A percentile compares a stretch with the other conserved stretches of the same genome.
phyloP scores from a whole-genome alignment of 2,888 invertebrate genomes.

The Acholoe squamosa region DNA sequence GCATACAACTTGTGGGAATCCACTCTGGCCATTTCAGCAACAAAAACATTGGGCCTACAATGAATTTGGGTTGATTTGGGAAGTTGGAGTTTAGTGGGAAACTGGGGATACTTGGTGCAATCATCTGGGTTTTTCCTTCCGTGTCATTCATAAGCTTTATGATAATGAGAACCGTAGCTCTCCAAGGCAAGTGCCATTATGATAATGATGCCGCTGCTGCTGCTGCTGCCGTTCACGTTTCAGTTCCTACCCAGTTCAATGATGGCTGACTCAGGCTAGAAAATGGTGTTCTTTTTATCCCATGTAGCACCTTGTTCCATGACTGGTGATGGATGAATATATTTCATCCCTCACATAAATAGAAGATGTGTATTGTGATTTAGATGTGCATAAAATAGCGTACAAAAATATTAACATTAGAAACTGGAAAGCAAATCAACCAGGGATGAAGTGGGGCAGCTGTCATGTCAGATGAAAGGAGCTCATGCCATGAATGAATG shows the following conservation, averaged over 20 bases:
- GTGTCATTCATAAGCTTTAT: constrained; percentile 61
- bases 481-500: constrained; percentile 43
- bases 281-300: neutral
- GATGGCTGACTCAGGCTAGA: constrained; percentile 27
- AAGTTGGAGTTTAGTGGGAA: too few species aligned
- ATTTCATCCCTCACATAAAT: too few species aligned
- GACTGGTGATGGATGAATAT: too few species aligned
- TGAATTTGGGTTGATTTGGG: too few species aligned
- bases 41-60: too few species aligned
- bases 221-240: neutral
- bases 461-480: neutral
- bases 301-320: too few species aligned
- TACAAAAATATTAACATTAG: neutral
- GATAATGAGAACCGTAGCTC: constrained; percentile 40
- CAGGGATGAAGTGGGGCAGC: neutral
- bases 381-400: neutral
- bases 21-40: too few species aligned
- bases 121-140: neutral
- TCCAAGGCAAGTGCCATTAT: constrained; percentile 40
- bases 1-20: neutral
- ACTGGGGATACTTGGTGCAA: neutral
- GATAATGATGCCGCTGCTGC: constrained; percentile 6
- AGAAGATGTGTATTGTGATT: too few species aligned
- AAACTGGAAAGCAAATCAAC: neutral
- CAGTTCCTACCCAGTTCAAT: constrained; percentile 21